Percentiles rank a stretch among this genome's conserved stretches.
phyloP scores from a whole-genome alignment of 2,113 vertebrate genomes.

The Xenopus laevis region DNA sequence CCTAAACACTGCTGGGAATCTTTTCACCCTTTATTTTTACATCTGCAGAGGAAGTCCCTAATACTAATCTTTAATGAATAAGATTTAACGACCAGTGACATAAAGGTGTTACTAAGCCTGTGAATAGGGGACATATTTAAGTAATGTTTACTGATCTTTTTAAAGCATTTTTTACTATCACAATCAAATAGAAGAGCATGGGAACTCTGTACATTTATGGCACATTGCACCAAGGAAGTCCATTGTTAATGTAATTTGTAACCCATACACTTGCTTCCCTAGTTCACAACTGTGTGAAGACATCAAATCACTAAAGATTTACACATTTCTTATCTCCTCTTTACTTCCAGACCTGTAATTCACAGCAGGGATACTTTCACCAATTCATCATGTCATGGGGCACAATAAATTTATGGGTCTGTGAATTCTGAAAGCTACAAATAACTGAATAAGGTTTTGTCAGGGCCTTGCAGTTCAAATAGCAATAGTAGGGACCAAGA shows the following conservation, averaged over 20 bases:
- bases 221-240: conserved; percentile 11
- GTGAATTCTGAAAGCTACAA: too few relatives aligned
- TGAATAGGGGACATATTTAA: conserved; percentile 1
- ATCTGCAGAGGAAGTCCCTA: not conserved
- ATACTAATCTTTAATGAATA: conserved; percentile 9
- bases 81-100: conserved; percentile 12
- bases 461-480: too few relatives aligned
- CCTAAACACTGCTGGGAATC: too few relatives aligned
- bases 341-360: not conserved
- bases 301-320: not conserved
- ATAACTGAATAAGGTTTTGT: too few relatives aligned
- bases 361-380: not conserved
- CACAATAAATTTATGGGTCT: too few relatives aligned
- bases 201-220: conserved; percentile 18
- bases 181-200: not conserved
- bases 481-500: too few relatives aligned
- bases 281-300: conserved; percentile 5
- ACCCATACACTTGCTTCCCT: not conserved
- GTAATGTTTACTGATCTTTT: not conserved
- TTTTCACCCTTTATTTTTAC: too few relatives aligned
- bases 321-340: not conserved
- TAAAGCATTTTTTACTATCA: not conserved
- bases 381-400: too few relatives aligned
- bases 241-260: conserved; percentile 4
- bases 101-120: conserved; percentile 9